These are phyloP conservation scores for Todiramphus chloris DNA, from an alignment of 2,113 vertebrate genomes.

Conservation along the genomic window DNA sequence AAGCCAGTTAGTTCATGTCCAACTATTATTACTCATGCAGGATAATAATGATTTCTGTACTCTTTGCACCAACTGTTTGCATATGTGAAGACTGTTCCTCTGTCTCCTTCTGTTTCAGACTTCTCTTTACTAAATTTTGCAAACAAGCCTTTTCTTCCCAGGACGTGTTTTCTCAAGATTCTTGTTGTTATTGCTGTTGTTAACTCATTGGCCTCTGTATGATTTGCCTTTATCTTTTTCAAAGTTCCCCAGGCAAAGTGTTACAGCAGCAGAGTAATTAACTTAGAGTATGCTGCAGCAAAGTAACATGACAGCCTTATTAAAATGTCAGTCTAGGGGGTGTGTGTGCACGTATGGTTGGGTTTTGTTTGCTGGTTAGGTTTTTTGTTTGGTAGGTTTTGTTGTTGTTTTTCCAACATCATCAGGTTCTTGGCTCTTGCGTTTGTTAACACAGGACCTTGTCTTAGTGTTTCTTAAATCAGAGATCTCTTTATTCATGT, in stretches of 20 bases:
- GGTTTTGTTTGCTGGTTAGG: background rate
- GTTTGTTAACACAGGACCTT: background rate
- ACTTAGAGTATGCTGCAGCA: background rate
- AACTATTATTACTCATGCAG: background rate
- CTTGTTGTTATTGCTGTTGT: background rate
- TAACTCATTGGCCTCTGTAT: background rate
- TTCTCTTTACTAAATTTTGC: background rate
- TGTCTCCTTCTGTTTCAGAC: background rate
- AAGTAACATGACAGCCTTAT: background rate
- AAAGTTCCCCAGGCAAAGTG: background rate
- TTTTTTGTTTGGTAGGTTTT: background rate
- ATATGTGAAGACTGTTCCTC: background rate
- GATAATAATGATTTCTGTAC: background rate
- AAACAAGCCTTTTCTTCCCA: background rate
- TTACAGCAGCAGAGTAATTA: background rate
- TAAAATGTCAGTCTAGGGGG: slow-evolving; percentile 3
- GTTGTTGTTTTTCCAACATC: background rate
- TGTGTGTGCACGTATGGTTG: background rate
- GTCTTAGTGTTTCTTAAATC: background rate
- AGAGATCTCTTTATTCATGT: background rate
- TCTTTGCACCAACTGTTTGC: background rate
- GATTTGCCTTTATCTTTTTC: background rate
- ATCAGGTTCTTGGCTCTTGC: background rate
- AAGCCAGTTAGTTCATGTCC: slow-evolving; percentile 8
- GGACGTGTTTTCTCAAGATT: background rate